Percentiles rank a stretch among this genome's conserved stretches.
These are phyloP conservation scores for Heliconius cydno DNA, from an alignment of 2,888 invertebrate genomes.

Conservation along the genomic window DNA sequence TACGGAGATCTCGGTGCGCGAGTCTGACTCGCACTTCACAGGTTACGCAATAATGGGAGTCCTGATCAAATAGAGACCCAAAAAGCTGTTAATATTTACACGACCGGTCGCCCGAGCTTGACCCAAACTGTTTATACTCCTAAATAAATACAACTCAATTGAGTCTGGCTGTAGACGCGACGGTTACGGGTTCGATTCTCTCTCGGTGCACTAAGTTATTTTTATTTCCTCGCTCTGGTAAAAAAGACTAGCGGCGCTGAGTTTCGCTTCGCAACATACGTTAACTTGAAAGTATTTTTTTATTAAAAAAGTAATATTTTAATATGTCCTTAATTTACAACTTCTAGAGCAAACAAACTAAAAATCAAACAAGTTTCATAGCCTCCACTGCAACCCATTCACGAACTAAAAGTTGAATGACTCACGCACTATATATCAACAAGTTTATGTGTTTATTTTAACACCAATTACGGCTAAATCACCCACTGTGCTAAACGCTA, in stretches of 20 bases:
- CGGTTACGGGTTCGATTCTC: not conserved
- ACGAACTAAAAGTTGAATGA: slow-evolving; percentile 4
- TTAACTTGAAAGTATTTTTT: not conserved
- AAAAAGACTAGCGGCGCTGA: not conserved
- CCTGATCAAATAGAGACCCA: not conserved
- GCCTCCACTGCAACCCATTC: not conserved
- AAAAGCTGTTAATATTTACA: slow-evolving; percentile 22
- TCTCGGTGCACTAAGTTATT: not conserved
- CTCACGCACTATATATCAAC: slow-evolving; percentile 10
- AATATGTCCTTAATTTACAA: too few species aligned
- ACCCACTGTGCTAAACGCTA: slow-evolving; percentile 35
- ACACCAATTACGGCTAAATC: slow-evolving; percentile 38
- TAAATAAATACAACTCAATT: slow-evolving; percentile 46
- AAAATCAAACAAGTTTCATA: not conserved
- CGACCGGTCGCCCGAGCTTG: slow-evolving; percentile 26
- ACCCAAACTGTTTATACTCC: slow-evolving; percentile 44
- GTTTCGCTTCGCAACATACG: not conserved
- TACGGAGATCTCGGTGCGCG: too few species aligned
- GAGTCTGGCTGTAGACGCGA: not conserved
- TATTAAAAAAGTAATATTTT: too few species aligned
- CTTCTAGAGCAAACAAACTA: not conserved
- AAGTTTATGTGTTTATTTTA: slow-evolving; percentile 32
- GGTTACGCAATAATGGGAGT: not conserved
- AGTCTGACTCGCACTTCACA: too few species aligned
- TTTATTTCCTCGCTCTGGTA: not conserved